Conservation (phyloP, 2,888 invertebrate species). For the Drosophila siamana region DNA sequence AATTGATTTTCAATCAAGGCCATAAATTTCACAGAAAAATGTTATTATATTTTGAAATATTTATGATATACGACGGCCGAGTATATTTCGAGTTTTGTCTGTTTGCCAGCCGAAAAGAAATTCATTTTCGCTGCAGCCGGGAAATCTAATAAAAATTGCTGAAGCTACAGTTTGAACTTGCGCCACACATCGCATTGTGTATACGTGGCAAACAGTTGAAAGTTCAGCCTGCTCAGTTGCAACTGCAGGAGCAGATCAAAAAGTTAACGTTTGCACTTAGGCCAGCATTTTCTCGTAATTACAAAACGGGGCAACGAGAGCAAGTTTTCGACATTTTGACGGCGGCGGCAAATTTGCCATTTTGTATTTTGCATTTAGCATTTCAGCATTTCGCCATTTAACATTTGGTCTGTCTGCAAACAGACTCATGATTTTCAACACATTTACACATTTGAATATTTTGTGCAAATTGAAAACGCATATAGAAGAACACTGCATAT, state of each 20-base stretch:
- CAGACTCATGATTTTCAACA: conserved; percentile 69
- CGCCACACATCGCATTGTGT: background rate
- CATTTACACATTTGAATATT: conserved; percentile 60
- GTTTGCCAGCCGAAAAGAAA: background rate
- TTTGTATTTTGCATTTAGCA: conserved; percentile 1
- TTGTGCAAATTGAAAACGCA: conserved; percentile 73
- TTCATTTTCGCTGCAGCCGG: background rate
- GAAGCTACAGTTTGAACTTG: background rate
- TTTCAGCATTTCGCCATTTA: conserved; percentile 6
- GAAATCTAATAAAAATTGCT: conserved; percentile 20
- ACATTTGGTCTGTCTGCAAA: conserved; percentile 23
- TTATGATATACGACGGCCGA: conserved; percentile 34
- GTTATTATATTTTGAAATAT: conserved; percentile 43
- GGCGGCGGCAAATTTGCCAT: conserved; percentile 15
- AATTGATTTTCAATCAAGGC: conserved; percentile 71
- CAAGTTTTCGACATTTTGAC: conserved; percentile 43
- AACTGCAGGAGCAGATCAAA: too few relatives aligned
- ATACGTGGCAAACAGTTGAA: conserved; percentile 7
- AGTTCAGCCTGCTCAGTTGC: conserved; percentile 8
- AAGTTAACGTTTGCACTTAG: conserved; percentile 37
- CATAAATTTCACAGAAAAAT: conserved; percentile 60
- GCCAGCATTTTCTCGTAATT: conserved; percentile 47
- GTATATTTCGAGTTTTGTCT: background rate
- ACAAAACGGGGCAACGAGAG: conserved; percentile 30
- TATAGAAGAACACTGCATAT: conserved; percentile 25